Conservation (phyloP, 2,888 invertebrate genomes). For the Drosophila affinis region DNA sequence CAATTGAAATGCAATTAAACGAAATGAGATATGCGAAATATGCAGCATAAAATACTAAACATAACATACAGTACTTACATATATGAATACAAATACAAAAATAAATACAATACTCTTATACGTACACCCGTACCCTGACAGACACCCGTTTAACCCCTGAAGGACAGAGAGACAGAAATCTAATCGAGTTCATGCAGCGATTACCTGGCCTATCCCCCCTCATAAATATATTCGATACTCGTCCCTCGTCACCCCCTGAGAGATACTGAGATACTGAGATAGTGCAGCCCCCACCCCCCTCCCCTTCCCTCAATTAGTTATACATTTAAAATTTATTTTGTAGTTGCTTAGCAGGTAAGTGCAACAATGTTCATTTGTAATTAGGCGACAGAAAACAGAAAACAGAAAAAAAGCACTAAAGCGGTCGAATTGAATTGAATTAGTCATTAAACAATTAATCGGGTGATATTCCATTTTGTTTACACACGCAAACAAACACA, state of each 20-base stretch:
- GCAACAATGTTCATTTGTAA: constrained; percentile 35
- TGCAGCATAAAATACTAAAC: not conserved
- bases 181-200: constrained; percentile 30
- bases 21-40: constrained; percentile 23
- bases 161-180: constrained; percentile 9
- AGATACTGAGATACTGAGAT: not conserved
- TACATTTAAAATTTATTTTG: constrained; percentile 40
- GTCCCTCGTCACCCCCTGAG: not conserved
- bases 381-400: constrained; percentile 24
- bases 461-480: constrained; percentile 73
- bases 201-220: constrained; percentile 32
- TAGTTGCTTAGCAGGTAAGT: constrained; percentile 69
- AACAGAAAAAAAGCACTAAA: not conserved
- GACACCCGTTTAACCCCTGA: not conserved
- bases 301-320: constrained; percentile 36
- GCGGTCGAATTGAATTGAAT: constrained; percentile 53
- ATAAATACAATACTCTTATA: constrained; percentile 4
- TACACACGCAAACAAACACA: constrained; percentile 14
- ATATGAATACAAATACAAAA: constrained; percentile 23
- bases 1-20: constrained; percentile 41
- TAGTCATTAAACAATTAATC: constrained; percentile 65
- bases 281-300: not conserved
- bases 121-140: not conserved
- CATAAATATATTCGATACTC: constrained; percentile 11
- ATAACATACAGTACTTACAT: constrained; percentile 11